Conservation (phyloP, 64 coral and sea anemone species). For the Actinia equina region DNA sequence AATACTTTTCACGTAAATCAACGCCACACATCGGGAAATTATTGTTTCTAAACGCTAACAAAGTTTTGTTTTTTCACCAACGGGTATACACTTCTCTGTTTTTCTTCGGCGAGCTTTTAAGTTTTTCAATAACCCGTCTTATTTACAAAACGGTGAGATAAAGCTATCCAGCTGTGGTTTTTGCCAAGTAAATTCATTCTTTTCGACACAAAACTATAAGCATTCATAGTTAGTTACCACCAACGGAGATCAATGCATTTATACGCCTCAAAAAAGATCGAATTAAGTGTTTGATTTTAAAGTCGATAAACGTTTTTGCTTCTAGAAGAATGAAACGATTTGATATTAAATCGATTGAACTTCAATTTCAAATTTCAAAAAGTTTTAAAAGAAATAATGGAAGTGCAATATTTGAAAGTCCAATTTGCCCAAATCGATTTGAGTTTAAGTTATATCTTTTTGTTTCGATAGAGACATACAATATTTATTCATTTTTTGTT, state of each 20-base stretch:
- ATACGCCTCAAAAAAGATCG: background rate
- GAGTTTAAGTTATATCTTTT: background rate
- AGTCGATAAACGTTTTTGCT: background rate
- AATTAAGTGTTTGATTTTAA: background rate
- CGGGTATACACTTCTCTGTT: background rate
- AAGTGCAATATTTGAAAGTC: background rate
- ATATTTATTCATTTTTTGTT: background rate
- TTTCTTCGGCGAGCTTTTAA: slow-evolving; percentile 16
- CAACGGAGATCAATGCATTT: background rate
- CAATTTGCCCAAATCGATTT: background rate
- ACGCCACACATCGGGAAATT: no score
- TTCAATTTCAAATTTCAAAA: background rate
- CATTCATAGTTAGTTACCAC: background rate
- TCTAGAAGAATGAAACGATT: background rate
- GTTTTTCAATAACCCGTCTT: slow-evolving; percentile 13
- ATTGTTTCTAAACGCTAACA: background rate
- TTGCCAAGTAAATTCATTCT: background rate
- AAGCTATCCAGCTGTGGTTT: slow-evolving; percentile 4
- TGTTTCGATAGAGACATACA: background rate
- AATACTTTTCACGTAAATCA: no score
- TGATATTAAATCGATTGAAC: background rate
- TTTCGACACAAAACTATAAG: background rate
- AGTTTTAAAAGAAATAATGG: background rate
- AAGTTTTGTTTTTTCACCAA: background rate
- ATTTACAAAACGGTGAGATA: background rate